These are phyloP conservation scores for Teleogryllus occipitalis DNA, from an alignment of 1,140 invertebrate species.

Conservation along the genomic window DNA sequence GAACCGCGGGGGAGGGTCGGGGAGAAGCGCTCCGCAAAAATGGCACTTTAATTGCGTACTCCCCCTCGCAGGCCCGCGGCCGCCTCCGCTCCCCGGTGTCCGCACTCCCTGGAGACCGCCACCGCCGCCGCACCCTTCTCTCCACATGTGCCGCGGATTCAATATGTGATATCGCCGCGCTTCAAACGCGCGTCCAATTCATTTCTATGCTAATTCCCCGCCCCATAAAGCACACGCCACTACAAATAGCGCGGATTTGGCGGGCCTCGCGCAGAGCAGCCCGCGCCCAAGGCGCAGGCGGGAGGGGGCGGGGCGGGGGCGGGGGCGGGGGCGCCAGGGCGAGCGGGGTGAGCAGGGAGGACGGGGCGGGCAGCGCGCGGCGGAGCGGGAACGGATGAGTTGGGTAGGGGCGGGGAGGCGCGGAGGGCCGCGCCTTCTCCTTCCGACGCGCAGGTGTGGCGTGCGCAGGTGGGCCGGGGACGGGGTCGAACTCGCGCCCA, in stretches of 20 bases:
- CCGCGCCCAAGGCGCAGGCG: too few relatives aligned
- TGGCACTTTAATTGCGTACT: neutral
- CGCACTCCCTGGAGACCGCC: neutral
- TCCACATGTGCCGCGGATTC: constrained; percentile 17
- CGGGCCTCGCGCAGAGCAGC: too few relatives aligned
- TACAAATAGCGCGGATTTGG: constrained; percentile 1
- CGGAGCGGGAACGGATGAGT: too few relatives aligned
- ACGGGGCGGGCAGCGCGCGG: too few relatives aligned
- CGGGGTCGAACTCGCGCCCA: too few relatives aligned
- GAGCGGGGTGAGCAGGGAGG: too few relatives aligned
- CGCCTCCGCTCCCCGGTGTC: neutral
- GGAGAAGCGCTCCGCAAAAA: too few relatives aligned
- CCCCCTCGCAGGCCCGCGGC: neutral
- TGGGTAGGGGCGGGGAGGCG: too few relatives aligned
- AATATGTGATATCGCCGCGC: constrained; percentile 16
- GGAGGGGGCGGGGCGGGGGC: too few relatives aligned
- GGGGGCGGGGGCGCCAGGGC: too few relatives aligned
- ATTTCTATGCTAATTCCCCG: constrained; percentile 19
- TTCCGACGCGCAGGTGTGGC: neutral
- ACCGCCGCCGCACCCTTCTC: neutral
- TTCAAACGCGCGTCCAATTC: constrained; percentile 15
- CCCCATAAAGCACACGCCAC: constrained; percentile 17
- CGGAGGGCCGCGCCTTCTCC: neutral
- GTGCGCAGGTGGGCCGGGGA: too few relatives aligned
- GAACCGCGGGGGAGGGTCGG: too few relatives aligned